These are phyloP conservation scores for Epirrita christyi DNA, from an alignment of 2,888 invertebrate genomes.

Conservation along the genomic window DNA sequence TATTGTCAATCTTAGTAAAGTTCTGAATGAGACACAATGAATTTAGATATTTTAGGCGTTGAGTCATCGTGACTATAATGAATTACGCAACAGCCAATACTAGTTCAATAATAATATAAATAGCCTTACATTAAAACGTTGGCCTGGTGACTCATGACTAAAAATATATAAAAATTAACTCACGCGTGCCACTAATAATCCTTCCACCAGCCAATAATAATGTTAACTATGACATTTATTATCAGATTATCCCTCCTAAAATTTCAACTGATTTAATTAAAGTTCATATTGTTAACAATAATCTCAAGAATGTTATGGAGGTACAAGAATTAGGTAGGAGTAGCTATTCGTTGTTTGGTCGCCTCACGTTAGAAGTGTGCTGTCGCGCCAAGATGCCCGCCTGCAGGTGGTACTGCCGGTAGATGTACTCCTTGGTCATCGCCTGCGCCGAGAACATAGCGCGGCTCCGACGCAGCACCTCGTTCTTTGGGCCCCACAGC, in stretches of 20 bases:
- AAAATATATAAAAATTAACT: slow-evolving; percentile 34
- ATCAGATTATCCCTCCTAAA: slow-evolving; percentile 8
- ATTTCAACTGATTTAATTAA: slow-evolving; percentile 12
- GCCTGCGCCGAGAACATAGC: slow-evolving; percentile 79
- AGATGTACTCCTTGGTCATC: slow-evolving; percentile 81
- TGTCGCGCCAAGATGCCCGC: slow-evolving; percentile 69
- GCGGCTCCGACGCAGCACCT: slow-evolving; percentile 67
- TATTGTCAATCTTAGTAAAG: slow-evolving; percentile 14
- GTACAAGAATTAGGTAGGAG: not conserved
- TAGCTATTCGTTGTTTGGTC: slow-evolving; percentile 1
- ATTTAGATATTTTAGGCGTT: slow-evolving; percentile 69
- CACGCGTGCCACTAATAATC: slow-evolving; percentile 40
- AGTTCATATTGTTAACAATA: not conserved
- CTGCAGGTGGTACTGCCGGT: slow-evolving; percentile 75
- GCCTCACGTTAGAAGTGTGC: slow-evolving; percentile 55
- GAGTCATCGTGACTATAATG: slow-evolving; percentile 63
- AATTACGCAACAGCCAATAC: slow-evolving; percentile 75
- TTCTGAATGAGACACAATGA: slow-evolving; percentile 33
- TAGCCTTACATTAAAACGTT: slow-evolving; percentile 61
- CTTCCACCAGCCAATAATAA: slow-evolving; percentile 32
- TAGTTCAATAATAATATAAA: slow-evolving; percentile 64
- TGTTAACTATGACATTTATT: slow-evolving; percentile 4
- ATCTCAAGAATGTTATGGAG: not conserved
- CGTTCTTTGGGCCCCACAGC: slow-evolving; percentile 68
- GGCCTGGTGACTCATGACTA: slow-evolving; percentile 53